Evolutionary conservation across 2,113 vertebrate genomes (phyloP).

Genomic region (Colistium nudipinnis): DNA sequence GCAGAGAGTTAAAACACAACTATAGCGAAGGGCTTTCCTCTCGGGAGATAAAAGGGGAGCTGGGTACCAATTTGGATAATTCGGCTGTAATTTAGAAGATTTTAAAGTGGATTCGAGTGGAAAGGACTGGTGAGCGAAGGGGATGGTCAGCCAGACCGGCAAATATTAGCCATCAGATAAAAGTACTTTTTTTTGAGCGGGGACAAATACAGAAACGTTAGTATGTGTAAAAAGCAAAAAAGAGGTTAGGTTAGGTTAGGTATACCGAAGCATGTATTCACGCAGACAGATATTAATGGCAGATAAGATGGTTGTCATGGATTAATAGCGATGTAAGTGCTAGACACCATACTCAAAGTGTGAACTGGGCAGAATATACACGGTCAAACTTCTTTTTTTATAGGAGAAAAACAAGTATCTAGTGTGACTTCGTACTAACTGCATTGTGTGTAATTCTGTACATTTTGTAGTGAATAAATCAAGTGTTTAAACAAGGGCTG

Average conservation of each 20-base stretch:
- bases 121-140: neutral
- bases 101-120: neutral
- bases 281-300: slow-evolving; percentile 5
- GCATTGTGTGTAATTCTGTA: slow-evolving; percentile 50
- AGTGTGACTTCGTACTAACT: slow-evolving; percentile 51
- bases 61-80: neutral
- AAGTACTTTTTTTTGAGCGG: neutral
- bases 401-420: slow-evolving; percentile 18
- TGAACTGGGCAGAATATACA: slow-evolving; percentile 4
- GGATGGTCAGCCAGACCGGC: neutral
- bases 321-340: slow-evolving; percentile 13
- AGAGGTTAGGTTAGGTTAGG: neutral
- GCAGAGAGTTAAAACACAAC: neutral
- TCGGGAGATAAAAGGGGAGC: neutral
- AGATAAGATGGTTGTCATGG: neutral
- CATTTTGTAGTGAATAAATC: slow-evolving; percentile 64
- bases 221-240: neutral
- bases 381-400: neutral
- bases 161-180: slow-evolving; percentile 9
- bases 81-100: neutral
- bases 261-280: neutral
- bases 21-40: neutral
- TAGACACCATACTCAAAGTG: neutral
- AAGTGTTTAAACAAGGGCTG: slow-evolving; percentile 27
- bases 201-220: neutral